These are phyloP conservation scores for Drosophila sucinea DNA, from an alignment of 1,140 invertebrate species.

Conservation along the genomic window DNA sequence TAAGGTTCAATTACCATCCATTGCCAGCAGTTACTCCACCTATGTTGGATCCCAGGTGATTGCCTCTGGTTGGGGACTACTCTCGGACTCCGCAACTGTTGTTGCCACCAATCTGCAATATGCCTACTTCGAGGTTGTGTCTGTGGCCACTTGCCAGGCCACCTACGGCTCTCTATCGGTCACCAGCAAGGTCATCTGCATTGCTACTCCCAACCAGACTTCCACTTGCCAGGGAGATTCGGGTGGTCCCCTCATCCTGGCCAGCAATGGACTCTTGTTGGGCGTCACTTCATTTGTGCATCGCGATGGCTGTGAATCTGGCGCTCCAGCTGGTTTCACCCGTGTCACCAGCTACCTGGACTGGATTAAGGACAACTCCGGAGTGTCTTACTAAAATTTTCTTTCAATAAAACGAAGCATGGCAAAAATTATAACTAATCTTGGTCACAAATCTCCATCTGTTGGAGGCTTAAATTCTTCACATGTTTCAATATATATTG, in stretches of 20 bases:
- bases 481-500: no score
- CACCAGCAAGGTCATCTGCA: slow-evolving; percentile 36
- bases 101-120: slow-evolving; percentile 33
- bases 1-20: slow-evolving; percentile 33
- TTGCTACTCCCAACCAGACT: slow-evolving; percentile 32
- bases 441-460: no score
- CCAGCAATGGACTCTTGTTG: slow-evolving; percentile 39
- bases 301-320: slow-evolving; percentile 73
- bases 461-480: no score
- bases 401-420: neutral
- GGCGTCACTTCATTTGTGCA: slow-evolving; percentile 83
- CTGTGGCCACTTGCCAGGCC: slow-evolving; percentile 19
- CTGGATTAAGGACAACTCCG: slow-evolving; percentile 47
- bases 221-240: slow-evolving; percentile 48
- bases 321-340: slow-evolving; percentile 82
- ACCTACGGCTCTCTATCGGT: slow-evolving; percentile 18
- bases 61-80: slow-evolving; percentile 47
- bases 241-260: slow-evolving; percentile 46
- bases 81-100: slow-evolving; percentile 18
- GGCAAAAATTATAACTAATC: neutral
- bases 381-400: neutral
- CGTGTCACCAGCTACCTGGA: slow-evolving; percentile 83
- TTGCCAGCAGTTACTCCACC: slow-evolving; percentile 33
- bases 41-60: slow-evolving; percentile 33
- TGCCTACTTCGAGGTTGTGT: slow-evolving; percentile 26